Conservation (phyloP, 2,797 vertebrate species). For the Neopelma chrysocephalum region DNA sequence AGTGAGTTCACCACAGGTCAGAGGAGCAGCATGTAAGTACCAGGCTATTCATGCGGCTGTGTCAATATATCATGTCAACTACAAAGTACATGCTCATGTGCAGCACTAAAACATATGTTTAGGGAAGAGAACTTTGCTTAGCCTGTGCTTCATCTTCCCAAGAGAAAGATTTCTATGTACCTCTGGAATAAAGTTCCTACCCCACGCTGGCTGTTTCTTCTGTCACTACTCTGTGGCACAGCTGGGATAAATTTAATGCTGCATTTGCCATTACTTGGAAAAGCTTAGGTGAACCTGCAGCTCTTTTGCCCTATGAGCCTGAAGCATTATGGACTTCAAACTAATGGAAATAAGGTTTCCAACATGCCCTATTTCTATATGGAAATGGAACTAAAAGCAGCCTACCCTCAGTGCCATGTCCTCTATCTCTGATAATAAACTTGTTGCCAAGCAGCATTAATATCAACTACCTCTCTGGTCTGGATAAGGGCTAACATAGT, state of each 20-base stretch:
- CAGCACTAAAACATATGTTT: neutral
- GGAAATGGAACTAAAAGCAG: neutral
- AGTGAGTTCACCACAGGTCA: neutral
- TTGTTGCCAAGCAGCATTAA: neutral
- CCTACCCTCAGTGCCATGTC: neutral
- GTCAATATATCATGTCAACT: neutral
- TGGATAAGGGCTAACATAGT: neutral
- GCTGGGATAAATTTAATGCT: neutral
- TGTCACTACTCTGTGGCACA: neutral
- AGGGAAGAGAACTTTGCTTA: neutral
- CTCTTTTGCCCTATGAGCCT: neutral
- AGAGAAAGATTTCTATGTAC: neutral
- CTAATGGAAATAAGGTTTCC: neutral
- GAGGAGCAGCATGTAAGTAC: neutral
- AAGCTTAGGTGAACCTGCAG: neutral
- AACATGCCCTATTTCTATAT: neutral
- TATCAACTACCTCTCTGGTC: neutral
- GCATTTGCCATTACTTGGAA: neutral
- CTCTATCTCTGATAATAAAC: neutral
- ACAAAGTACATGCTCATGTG: neutral
- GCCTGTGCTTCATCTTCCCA: neutral
- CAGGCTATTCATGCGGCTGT: accelerated
- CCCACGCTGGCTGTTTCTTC: neutral
- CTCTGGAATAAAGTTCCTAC: neutral
- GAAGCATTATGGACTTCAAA: neutral